phyloP scores from a whole-genome alignment of 2,113 vertebrate genomes.

The Macquaria australasica region DNA sequence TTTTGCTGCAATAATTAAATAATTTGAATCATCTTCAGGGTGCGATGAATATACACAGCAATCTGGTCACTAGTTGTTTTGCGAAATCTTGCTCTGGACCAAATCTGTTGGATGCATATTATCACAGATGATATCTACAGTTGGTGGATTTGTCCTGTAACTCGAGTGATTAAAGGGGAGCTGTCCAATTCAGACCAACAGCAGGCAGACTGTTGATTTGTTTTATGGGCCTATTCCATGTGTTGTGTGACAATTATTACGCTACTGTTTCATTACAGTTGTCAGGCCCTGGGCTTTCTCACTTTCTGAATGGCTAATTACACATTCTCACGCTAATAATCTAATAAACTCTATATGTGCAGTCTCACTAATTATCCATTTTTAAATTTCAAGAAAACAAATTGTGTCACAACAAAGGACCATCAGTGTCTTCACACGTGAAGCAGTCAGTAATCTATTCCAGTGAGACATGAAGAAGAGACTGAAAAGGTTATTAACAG shows the following conservation, averaged over 20 bases:
- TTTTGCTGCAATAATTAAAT: constrained; percentile 1
- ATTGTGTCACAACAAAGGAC: constrained; percentile 7
- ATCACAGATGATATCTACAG: constrained; percentile 36
- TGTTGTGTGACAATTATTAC: constrained; percentile 36
- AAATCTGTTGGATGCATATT: constrained; percentile 3
- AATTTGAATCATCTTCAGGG: background rate
- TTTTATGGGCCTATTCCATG: constrained; percentile 32
- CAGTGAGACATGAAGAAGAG: constrained; percentile 3
- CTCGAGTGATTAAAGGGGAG: constrained; percentile 23
- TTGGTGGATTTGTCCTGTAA: constrained; percentile 24
- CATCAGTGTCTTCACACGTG: background rate
- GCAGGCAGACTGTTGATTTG: constrained; percentile 39
- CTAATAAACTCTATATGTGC: background rate
- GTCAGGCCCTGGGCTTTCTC: constrained; percentile 14
- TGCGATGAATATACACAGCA: constrained; percentile 3
- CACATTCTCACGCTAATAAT: constrained; percentile 38
- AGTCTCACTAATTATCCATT: constrained; percentile 31
- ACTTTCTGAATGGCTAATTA: constrained; percentile 8
- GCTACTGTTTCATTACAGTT: constrained; percentile 29
- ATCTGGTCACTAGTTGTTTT: constrained; percentile 13
- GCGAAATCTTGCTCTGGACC: background rate
- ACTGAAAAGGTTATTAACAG: background rate
- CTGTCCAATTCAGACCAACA: constrained; percentile 19
- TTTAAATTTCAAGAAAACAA: constrained; percentile 8
- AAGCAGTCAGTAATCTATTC: background rate